Base-by-base conservation (phyloP, 2,888 invertebrate genomes). In the Punctoribates punctum region DNA sequence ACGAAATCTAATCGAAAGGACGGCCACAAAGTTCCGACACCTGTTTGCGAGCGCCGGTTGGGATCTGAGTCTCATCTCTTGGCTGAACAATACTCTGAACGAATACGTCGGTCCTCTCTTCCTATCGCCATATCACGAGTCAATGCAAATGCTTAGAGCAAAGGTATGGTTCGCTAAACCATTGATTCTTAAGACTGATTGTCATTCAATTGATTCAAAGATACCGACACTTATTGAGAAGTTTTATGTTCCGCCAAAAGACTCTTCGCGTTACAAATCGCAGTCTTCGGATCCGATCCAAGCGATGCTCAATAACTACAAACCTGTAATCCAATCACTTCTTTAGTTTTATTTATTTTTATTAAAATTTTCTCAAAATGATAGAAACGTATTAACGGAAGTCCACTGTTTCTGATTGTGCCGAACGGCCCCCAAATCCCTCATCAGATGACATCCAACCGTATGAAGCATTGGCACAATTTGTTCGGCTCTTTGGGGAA, bases 71-170 rank as follows among this genome's bases (percentile, higher is more conserved):
- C 84, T 90, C 29, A 87, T 88, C 0, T 90, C 91, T 80, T 93
- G 93, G 93, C 83, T 93, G 46, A 92, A 93, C 83, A 85, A 87
- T 60, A 83, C 90, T 13, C 83, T 93, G 9, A 86, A 91, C 80
- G 91, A 92, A 78, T 85, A 88, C 81, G 84, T 92, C 67, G 88
- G 88, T 73, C 86, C 87, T 23, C 86, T 87, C 6, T 90, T 90
- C 82, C 86, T 92, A 80, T 88, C 88, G 0, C 88, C 88, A 9
- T 78, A 78, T 74, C 67, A 75, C 27, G 78, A 78, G 34, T 60
- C 77, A 1, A 75, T 78, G 75, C 73, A 75, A 27, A 65, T 75
- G 34, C 42, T 77, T 29, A 70, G 73, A 27, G 38, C 46, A 5
- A 75, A 75, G 75, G 75, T 75, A 46, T 70, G 29, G 65, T 38